A percentile compares a stretch with the other conserved stretches of the same genome.
Conservation (phyloP, 2,888 invertebrate genomes). For the Lasioglossum morio region DNA sequence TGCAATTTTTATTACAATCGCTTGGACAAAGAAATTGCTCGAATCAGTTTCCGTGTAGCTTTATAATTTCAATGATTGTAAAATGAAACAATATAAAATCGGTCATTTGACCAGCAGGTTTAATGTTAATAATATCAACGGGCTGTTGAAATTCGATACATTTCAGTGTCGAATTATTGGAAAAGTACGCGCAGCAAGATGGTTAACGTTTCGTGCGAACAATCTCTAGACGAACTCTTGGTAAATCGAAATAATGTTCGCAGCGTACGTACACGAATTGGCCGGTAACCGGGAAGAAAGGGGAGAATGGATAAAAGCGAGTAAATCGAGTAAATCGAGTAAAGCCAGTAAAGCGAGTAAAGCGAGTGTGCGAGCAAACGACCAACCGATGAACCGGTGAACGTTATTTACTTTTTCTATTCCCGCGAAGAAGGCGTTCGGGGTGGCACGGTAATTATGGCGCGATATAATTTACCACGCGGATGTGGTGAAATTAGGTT, state of each 20-base stretch:
- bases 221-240: neutral
- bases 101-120: too few species aligned
- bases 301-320: neutral
- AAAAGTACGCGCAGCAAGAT: too few species aligned
- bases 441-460: constrained; percentile 60
- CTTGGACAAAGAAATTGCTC: too few species aligned
- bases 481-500: constrained; percentile 65
- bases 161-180: too few species aligned
- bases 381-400: neutral
- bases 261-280: neutral
- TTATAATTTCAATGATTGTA: too few species aligned
- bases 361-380: neutral
- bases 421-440: constrained; percentile 34
- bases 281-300: neutral
- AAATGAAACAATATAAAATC: too few species aligned
- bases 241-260: neutral
- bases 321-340: neutral
- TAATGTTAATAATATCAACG: too few species aligned
- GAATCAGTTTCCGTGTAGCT: too few species aligned
- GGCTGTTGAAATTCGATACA: too few species aligned
- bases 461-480: constrained; percentile 58
- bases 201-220: neutral
- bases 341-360: neutral
- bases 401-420: constrained; percentile 49
- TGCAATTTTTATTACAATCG: too few species aligned